Evolutionary conservation across 2,888 invertebrate genomes (phyloP), one percentile per base, ranked within the genome.

Genomic region (Sympetrum striolatum): DNA sequence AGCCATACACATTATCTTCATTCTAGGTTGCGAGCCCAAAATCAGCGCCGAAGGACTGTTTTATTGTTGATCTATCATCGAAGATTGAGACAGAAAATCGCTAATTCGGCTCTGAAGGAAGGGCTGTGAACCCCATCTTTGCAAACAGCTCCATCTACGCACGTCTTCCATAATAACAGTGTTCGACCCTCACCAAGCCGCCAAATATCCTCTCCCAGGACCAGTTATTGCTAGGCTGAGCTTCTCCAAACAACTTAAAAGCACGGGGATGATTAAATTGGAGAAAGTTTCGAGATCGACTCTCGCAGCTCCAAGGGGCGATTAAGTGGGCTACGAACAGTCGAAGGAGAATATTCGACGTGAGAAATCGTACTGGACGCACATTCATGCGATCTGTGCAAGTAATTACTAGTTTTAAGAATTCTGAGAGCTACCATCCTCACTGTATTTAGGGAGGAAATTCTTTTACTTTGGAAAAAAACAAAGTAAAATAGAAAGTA

Each of bases 41-140:
- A 60, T 60, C 58, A 53, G 39, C 18, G 18, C 10, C 53, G 35
- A 58, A 58, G 48, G 6, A 60, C 22, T 86, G 37, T 31, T 86
- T 60, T 86, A 37, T 15, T 48, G 12, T 37, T 60, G 60, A 53
- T 53, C 18, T 10, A 86, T 37, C 60, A 31, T 35, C 86, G 37
- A 60, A 31, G 35, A 86, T 86, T 86, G 86, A 86, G 60, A 39
- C 82, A 86, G 60, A 60, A 86, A n/a, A 22, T 22, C 86, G 37
- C 64, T 37, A 64, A 58, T 86, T 60, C n/a, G n/a, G 82, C n/a
- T 64, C 37, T 60, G n/a, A n/a, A 86, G 60, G 18, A 64, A 35
- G 60, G 82, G n/a, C 53, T 39, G 25, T 14, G 53, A 53, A 25
- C 53, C 31, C 35, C 39, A 44, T 25, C 86, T 25, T 18, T 6